Evolutionary conservation across 2,113 vertebrate species (phyloP), one percentile per base, ranked within the genome.

Genomic region (Labeo catla): DNA sequence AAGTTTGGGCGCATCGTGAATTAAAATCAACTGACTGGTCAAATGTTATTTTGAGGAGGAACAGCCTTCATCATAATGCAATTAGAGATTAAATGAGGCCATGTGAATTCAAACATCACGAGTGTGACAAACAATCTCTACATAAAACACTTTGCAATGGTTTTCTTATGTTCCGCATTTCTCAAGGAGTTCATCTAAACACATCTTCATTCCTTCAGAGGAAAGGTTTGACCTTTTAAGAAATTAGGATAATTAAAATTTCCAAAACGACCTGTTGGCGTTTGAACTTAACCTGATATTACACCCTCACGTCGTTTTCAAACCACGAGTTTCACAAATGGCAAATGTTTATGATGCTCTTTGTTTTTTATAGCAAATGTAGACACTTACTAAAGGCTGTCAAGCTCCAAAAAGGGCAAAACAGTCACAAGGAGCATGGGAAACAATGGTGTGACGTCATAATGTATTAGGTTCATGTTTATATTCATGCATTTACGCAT

Each of bases 1-100:
- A 76, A 49, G n/a, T 63, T 73, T 85, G 57, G 90, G 76, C 89
- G 91, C 83, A 77, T 16, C 91, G 23, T 70, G 76, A 89, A 88
- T 89, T 83, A 81, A 84, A 92, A 91, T 92, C 93, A 93, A 80
- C 89, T 92, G 93, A 94, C 90, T 87, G 80, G 63, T 89, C 49
- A 86, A 93, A 87, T 89, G 87, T 76, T 83, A 73, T 88, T 89
- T 83, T 80, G 74, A 34, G 86, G 84, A 50, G 87, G 90, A 93
- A 83, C 76, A 88, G 21, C 77, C 45, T 84, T 92, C 76, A 86
- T 87, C 84, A n/a, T 86, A 92, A 92, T 91, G 63, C 8, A n/a
- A 93, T 94, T 90, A 47, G 34, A 83, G 86, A 89, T 92, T 91
- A 93, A 92, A 89, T 72, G 45, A 74, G 88, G 82, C 82, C 90